Percentiles rank a stretch among this genome's conserved stretches.
phyloP scores from a whole-genome alignment of 2,888 invertebrate species.

The Agapetus fuscipes region DNA sequence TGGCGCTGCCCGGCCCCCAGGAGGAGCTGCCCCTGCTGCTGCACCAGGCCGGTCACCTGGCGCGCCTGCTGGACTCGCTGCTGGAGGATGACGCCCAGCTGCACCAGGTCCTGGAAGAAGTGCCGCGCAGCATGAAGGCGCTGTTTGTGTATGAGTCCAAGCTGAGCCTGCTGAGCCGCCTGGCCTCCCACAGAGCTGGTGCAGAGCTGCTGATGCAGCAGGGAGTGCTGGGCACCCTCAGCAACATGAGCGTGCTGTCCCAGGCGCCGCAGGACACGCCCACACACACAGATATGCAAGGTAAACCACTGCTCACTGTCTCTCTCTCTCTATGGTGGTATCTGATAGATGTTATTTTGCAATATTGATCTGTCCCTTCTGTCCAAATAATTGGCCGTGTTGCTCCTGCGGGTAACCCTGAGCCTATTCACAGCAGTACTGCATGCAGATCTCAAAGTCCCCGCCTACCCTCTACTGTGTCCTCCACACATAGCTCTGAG shows the following conservation, averaged over 20 bases:
- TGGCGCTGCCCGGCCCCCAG: slow-evolving; percentile 59
- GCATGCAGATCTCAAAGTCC: too few relatives aligned
- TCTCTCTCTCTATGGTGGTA: too few relatives aligned
- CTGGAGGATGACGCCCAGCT: slow-evolving; percentile 64
- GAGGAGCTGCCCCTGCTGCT: slow-evolving; percentile 44
- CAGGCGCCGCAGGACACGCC: slow-evolving; percentile 20
- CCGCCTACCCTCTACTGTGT: too few relatives aligned
- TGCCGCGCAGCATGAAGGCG: slow-evolving; percentile 59
- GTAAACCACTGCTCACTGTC: too few relatives aligned
- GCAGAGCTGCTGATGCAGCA: slow-evolving; percentile 67
- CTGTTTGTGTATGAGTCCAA: slow-evolving; percentile 83
- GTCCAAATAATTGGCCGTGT: too few relatives aligned
- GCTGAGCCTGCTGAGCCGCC: slow-evolving; percentile 65
- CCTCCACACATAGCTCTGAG: too few relatives aligned
- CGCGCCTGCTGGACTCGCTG: slow-evolving; percentile 74
- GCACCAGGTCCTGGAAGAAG: slow-evolving; percentile 51
- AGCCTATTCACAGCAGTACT: too few relatives aligned
- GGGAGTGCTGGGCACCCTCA: slow-evolving; percentile 58
- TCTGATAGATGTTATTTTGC: too few relatives aligned
- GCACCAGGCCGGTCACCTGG: slow-evolving; percentile 57
- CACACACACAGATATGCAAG: too few relatives aligned
- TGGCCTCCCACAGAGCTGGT: slow-evolving; percentile 59
- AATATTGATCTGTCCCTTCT: too few relatives aligned
- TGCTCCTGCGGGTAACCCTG: too few relatives aligned
- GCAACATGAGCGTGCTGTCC: slow-evolving; percentile 59